Percentiles rank a stretch among this genome's conserved stretches.
Conservation (phyloP, 2,888 invertebrate genomes). For the Agrypnus murinus region DNA sequence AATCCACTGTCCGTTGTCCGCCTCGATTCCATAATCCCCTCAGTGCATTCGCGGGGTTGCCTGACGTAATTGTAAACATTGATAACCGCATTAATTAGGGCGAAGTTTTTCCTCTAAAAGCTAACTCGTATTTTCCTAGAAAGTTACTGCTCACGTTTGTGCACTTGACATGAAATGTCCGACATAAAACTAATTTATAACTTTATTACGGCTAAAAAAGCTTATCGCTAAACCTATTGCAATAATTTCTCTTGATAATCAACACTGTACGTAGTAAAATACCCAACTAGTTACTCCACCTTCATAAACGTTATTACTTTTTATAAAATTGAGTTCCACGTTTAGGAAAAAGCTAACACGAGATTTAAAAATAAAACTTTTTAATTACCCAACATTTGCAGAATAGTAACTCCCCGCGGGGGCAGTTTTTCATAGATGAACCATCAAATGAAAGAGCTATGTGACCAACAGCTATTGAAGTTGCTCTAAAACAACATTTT, state of each 20-base stretch:
- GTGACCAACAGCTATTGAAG: too few species aligned
- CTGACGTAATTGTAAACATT: conserved; percentile 56
- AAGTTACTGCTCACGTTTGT: conserved; percentile 33
- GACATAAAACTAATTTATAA: conserved; percentile 42
- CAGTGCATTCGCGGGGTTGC: conserved; percentile 52
- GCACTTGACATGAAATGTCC: conserved; percentile 41
- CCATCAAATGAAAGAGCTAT: too few species aligned
- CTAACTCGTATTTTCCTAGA: conserved; percentile 34
- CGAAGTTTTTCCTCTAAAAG: conserved; percentile 42
- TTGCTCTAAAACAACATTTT: too few species aligned
- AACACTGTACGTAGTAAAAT: neutral
- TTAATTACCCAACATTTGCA: too few species aligned
- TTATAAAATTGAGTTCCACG: too few species aligned
- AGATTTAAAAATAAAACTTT: too few species aligned
- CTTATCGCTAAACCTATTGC: conserved; percentile 32
- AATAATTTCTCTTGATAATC: conserved; percentile 32
- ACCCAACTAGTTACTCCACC: too few species aligned
- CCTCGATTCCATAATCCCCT: conserved; percentile 50
- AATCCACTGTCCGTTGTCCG: conserved; percentile 57
- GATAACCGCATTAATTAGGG: conserved; percentile 58
- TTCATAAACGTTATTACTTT: too few species aligned
- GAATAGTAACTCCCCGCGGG: too few species aligned
- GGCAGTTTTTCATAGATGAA: too few species aligned
- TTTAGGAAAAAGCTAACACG: too few species aligned
- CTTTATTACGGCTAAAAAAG: conserved; percentile 39